Conservation (phyloP, 1,140 invertebrate species). For the Cyclina sinensis region DNA sequence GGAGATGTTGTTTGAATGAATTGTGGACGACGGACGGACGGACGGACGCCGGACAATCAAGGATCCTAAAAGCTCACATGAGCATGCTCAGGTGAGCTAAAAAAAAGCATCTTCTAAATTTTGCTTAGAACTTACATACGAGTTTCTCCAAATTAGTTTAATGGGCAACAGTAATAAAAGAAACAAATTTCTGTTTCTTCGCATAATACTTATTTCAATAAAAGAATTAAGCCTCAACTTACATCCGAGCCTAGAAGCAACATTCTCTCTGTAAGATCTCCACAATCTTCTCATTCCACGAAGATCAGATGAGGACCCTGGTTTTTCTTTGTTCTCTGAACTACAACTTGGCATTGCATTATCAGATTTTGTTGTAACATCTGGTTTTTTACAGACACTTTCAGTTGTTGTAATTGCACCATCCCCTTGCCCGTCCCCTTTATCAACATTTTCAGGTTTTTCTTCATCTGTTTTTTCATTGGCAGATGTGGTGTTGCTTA, state of each 20-base stretch:
- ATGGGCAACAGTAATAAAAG: too few species aligned
- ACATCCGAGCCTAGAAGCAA: conserved; percentile 9
- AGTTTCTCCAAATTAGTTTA: too few species aligned
- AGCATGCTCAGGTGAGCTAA: too few species aligned
- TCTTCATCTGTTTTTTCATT: neutral
- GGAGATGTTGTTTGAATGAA: too few species aligned
- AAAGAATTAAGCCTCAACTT: conserved; percentile 85
- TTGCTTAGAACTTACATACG: too few species aligned
- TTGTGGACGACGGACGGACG: too few species aligned
- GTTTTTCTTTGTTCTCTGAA: conserved; percentile 24
- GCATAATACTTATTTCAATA: too few species aligned
- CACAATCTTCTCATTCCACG: neutral
- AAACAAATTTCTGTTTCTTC: too few species aligned
- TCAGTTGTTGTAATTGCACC: neutral
- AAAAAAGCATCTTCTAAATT: too few species aligned
- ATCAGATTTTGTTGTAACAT: neutral
- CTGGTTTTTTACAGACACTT: neutral
- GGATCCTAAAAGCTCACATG: too few species aligned
- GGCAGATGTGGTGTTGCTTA: neutral
- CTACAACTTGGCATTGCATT: conserved; percentile 40
- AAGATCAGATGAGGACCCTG: neutral
- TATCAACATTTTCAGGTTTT: neutral
- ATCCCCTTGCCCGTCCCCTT: neutral
- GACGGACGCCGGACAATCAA: too few species aligned
- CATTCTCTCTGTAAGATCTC: neutral